Evolutionary conservation across 2,888 invertebrate genomes (phyloP), one percentile per base, ranked within the genome.

Genomic region (Cistogaster globosa): DNA sequence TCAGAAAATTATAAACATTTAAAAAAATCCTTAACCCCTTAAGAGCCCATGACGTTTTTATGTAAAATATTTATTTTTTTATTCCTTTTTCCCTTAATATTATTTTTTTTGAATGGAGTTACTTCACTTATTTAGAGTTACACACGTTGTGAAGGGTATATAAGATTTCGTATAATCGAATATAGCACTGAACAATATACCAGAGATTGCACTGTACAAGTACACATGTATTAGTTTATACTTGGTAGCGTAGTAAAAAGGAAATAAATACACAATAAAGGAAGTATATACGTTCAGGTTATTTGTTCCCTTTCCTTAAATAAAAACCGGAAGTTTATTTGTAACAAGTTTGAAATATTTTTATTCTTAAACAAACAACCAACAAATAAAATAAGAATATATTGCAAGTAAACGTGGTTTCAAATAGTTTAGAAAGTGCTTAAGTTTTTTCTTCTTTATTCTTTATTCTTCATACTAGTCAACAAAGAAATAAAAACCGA

Each of bases 241-340:
- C 71, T 32, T 18, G 14, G 55, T 71, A 71, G 26, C 55, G 67
- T 60, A 26, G 32, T 55, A 71, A 72, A 72, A 57, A 51, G 62
- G 42, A 80, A 72, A 79, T 71, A 38, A 53, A 32, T 32, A 58
- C 55, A 71, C 51, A 79, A 60, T 58, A 76, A 63, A 62, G 51
- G 72, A 80, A 68, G 67, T 62, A 51, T 26, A 2, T 53, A 32
- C 42, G 36, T 65, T 60, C 32, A 53, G 26, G 57, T 78, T 74
- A 20, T 45, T 60, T 68, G 22, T 14, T 38, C 48, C 9, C 48
- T 42, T 53, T 74, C 65, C 18, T 48, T 16, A 26, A 79, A 51
- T 75, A 58, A 71, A 53, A 65, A 72, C 63, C 68, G 81, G 81
- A 84, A 77, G 62, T 81, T 82, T 81, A 78, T 84, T 85, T 85